Evolutionary conservation across 2,888 invertebrate genomes (phyloP), one percentile per base, ranked within the genome.

Genomic region (Meta bourneti): DNA sequence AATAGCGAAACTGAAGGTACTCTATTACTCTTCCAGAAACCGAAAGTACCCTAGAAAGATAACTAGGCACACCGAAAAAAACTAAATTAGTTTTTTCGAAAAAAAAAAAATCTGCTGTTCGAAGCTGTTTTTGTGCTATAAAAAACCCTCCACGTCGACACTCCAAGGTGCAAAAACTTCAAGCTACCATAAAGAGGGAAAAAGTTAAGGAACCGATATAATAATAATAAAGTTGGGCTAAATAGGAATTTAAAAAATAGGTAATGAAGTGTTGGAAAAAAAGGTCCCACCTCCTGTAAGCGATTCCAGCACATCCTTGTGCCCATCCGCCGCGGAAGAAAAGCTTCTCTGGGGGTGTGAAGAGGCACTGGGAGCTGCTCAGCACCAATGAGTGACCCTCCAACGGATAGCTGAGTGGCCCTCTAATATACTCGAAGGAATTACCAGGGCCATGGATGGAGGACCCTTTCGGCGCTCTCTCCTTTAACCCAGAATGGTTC

Each of bases 351-450:
- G 74, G 75, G 91, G 86, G 87, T 51, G 88, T 83, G 82, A 85
- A 89, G 92, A 81, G 90, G 80, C 79, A 90, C 79, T 79, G 83
- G 48, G 74, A 81, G 89, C 69, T 81, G 81, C 75, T 89, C 84
- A 85, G 75, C 74, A 78, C 89, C 89, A 85, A 80, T 89, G 92
- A 92, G 92, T 92, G 92, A 92, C 92, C 92, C 92, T 92, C 86
- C 83, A 78, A 72, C 70, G 92, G 82, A 77, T 20, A 61, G 80
- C 79, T 80, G 84, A 84, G 81, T 84, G 92, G 69, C 85, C 86
- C 88, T 88, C 92, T 92, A 85, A 88, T 86, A 82, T 92, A 89
- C 92, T 92, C 92, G 82, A 92, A 92, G 92, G 92, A 92, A 92
- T 92, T 92, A 92, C 92, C 78, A 77, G 84, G 71, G 77, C 92